Evolutionary conservation across 2,888 invertebrate genomes (phyloP).

Genomic region (Aplocera efformata): DNA sequence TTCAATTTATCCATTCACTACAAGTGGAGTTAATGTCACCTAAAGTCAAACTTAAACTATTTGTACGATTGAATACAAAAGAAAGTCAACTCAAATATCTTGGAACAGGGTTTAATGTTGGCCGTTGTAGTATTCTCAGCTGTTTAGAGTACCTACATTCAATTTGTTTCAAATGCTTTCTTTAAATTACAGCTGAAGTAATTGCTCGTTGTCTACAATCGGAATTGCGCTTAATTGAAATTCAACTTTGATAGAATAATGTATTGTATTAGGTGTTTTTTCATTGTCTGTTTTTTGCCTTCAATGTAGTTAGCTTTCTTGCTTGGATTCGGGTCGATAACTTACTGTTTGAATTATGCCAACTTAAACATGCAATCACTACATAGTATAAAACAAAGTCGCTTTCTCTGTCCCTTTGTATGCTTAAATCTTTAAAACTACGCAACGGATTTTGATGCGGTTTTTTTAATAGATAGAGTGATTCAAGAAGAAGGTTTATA

Average conservation of each 20-base stretch:
- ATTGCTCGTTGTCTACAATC: constrained; percentile 24
- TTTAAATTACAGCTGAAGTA: constrained; percentile 29
- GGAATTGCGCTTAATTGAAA: constrained; percentile 28
- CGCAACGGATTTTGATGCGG: no score
- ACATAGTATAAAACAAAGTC: no score
- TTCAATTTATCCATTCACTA: constrained; percentile 40
- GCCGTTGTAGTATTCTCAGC: neutral
- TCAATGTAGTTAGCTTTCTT: no score
- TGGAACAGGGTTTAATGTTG: constrained; percentile 7
- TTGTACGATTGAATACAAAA: constrained; percentile 1
- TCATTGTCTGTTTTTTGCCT: constrained; percentile 1
- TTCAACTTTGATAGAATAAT: constrained; percentile 20
- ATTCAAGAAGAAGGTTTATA: no score
- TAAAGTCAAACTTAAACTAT: constrained; percentile 11
- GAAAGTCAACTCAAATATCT: neutral
- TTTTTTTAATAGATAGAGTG: no score
- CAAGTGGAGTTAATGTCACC: constrained; percentile 23
- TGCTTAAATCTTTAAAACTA: no score
- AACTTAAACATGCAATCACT: no score
- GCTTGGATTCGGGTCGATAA: no score
- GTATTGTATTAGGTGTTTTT: constrained; percentile 18
- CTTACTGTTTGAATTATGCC: no score
- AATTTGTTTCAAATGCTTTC: constrained; percentile 24
- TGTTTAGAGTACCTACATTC: constrained; percentile 12
- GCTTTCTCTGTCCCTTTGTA: no score